Conservation (phyloP, 2,797 vertebrate species). For the Esox masquinongy region DNA sequence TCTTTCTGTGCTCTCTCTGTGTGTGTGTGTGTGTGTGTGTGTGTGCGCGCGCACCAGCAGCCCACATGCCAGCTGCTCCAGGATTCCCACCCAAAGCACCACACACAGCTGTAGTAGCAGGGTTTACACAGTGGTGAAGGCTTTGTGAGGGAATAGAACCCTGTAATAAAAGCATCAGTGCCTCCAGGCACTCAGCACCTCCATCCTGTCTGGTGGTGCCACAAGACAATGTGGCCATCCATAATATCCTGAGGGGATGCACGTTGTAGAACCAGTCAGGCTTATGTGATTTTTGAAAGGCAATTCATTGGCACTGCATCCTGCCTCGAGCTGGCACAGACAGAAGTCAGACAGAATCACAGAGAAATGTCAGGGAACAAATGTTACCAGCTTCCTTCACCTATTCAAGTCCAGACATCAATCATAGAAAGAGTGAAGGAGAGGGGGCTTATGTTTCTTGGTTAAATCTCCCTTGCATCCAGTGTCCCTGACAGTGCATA, state of each 20-base stretch:
- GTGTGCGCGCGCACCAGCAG: constrained; percentile 31
- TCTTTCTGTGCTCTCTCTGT: too few species aligned
- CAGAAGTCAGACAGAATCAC: neutral
- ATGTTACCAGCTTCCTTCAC: constrained; percentile 9
- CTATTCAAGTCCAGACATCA: constrained; percentile 14
- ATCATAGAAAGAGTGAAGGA: neutral
- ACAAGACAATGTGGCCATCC: constrained; percentile 26
- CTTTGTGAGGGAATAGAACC: neutral
- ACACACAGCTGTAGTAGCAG: neutral
- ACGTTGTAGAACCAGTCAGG: neutral
- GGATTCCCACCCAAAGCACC: neutral
- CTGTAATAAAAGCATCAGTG: neutral
- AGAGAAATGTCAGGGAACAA: constrained; percentile 8
- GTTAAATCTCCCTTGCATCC: neutral
- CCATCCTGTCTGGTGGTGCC: constrained; percentile 44
- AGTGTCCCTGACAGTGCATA: neutral
- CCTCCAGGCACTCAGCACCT: constrained; percentile 10
- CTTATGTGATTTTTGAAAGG: constrained; percentile 49
- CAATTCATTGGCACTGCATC: constrained; percentile 46
- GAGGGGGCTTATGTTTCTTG: constrained; percentile 9
- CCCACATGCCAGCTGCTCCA: constrained; percentile 34
- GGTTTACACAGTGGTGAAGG: constrained; percentile 1
- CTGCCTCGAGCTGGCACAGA: constrained; percentile 47
- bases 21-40: neutral
- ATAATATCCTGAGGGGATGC: constrained; percentile 42